A percentile compares a stretch with the other conserved stretches of the same genome.
phyloP scores from a whole-genome alignment of 2,797 vertebrate genomes.

The Xenentodon cancila region DNA sequence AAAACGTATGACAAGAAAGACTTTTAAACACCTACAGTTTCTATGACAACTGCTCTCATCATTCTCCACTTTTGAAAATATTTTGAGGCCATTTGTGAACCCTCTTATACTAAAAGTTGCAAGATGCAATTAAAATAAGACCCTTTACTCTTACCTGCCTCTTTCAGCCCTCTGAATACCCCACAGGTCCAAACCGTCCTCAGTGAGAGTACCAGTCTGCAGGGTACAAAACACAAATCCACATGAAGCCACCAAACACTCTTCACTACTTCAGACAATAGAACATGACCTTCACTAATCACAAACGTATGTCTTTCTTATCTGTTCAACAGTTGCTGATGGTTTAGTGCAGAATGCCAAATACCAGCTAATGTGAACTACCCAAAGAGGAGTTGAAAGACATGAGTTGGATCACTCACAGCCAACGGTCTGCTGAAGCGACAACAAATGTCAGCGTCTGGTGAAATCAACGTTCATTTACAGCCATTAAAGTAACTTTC shows the following conservation, averaged over 20 bases:
- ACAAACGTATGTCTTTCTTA: background rate
- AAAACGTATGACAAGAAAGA: background rate
- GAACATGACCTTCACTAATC: background rate
- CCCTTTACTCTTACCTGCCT: conserved; percentile 76
- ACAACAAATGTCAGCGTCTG: background rate
- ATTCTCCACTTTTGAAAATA: background rate
- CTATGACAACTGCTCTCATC: too few species aligned
- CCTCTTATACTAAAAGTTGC: too few species aligned
- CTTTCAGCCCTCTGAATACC: conserved; percentile 88
- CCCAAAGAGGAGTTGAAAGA: too few species aligned
- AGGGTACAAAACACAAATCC: background rate
- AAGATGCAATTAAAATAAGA: background rate
- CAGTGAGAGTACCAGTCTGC: conserved; percentile 96
- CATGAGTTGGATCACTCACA: too few species aligned
- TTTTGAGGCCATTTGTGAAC: background rate
- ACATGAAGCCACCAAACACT: background rate
- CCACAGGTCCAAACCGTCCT: conserved; percentile 96
- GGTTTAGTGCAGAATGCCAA: too few species aligned
- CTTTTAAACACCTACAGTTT: background rate
- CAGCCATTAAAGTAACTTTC: background rate
- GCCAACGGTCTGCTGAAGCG: too few species aligned
- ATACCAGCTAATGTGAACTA: too few species aligned
- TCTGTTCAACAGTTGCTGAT: background rate
- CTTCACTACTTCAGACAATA: background rate
- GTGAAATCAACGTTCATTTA: conserved; percentile 2